Conservation (phyloP, 2,113 vertebrate species). For the Anguilla japonica region DNA sequence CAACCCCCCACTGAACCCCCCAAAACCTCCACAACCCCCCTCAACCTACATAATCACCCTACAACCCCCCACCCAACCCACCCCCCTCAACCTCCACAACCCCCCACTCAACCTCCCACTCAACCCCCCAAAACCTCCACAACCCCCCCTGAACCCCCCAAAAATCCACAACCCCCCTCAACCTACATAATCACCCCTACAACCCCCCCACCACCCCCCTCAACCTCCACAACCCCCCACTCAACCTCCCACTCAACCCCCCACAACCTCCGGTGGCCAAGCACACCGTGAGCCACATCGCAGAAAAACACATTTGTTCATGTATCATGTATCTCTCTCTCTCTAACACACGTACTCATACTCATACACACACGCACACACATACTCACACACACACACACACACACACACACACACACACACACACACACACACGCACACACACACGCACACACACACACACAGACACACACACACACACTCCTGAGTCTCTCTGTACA, state of each 20-base stretch:
- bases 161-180: too few species aligned
- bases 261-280: too few species aligned
- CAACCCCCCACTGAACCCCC: not conserved
- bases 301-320: not conserved
- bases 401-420: not conserved
- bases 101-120: not conserved
- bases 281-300: not conserved
- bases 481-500: not conserved
- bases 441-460: not conserved
- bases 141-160: too few species aligned
- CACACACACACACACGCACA: not conserved
- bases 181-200: too few species aligned
- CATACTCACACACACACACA: not conserved
- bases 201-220: too few species aligned
- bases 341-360: not conserved
- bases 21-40: too few species aligned
- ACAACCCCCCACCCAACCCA: too few species aligned
- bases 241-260: not conserved
- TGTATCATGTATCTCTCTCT: too few species aligned
- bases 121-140: too few species aligned
- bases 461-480: not conserved
- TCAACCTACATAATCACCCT: too few species aligned
- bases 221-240: too few species aligned
- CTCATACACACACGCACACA: not conserved
- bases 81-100: too few species aligned